These are phyloP conservation scores for Drosophila melanosoma DNA, from an alignment of 2,888 invertebrate genomes.

Conservation along the genomic window DNA sequence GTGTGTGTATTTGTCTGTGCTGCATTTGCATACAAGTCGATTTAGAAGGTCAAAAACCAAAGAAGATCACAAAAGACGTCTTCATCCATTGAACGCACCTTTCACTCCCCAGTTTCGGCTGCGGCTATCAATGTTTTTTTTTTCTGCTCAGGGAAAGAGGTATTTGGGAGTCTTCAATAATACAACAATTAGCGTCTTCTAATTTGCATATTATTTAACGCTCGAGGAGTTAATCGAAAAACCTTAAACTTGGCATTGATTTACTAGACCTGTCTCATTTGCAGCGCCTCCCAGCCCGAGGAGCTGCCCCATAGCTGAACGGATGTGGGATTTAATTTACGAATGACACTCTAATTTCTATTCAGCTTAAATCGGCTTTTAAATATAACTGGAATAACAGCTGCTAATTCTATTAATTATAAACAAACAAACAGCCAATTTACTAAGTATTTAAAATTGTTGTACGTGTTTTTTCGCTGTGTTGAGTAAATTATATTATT, in stretches of 20 bases:
- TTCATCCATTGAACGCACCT: constrained; percentile 60
- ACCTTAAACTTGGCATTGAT: constrained; percentile 75
- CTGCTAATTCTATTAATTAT: constrained; percentile 20
- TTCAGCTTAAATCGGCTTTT: constrained; percentile 60
- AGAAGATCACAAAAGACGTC: constrained; percentile 48
- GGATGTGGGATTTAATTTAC: constrained; percentile 52
- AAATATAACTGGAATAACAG: constrained; percentile 49
- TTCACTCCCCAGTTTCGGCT: constrained; percentile 53
- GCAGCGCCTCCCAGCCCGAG: neutral
- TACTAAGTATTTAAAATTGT: neutral
- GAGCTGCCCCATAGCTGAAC: constrained; percentile 28
- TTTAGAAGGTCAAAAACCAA: constrained; percentile 48
- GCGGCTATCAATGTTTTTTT: constrained; percentile 31
- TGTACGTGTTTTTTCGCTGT: neutral
- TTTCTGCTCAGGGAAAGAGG: neutral
- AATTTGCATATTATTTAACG: constrained; percentile 49
- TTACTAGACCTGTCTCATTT: constrained; percentile 24
- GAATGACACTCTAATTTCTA: constrained; percentile 58
- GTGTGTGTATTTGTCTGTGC: neutral
- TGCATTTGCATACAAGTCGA: constrained; percentile 60
- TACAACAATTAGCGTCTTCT: constrained; percentile 28
- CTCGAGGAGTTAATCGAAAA: constrained; percentile 41
- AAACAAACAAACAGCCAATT: constrained; percentile 3
- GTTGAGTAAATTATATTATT: neutral
- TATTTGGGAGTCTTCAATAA: constrained; percentile 8